phyloP scores from a whole-genome alignment of 1,140 invertebrate species.

The Pseudomyrmex flavicornis region DNA sequence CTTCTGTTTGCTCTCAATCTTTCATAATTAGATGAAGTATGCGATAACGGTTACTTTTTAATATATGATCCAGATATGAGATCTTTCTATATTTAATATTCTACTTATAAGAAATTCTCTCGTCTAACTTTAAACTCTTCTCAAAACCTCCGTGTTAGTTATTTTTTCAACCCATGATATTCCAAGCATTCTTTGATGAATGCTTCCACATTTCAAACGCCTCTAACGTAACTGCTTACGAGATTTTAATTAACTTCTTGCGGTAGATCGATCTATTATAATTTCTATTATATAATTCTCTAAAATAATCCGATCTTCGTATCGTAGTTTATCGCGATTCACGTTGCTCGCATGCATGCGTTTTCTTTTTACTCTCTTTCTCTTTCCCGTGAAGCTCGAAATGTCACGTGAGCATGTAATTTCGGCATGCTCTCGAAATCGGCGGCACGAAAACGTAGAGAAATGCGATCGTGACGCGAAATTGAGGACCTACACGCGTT shows the following conservation, averaged over 20 bases:
- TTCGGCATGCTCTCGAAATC: conserved; percentile 14
- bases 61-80: no score
- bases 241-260: conserved; percentile 27
- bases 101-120: no score
- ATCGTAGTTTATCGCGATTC: neutral
- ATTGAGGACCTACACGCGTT: conserved; percentile 5
- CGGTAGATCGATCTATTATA: neutral
- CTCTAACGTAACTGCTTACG: neutral
- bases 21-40: neutral
- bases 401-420: conserved; percentile 30
- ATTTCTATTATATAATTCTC: conserved; percentile 8
- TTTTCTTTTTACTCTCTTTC: neutral
- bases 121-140: no score
- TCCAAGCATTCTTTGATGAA: no score
- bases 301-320: conserved; percentile 1
- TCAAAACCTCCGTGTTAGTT: no score
- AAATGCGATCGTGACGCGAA: conserved; percentile 23
- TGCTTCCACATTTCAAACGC: no score
- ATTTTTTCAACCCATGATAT: no score
- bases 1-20: neutral
- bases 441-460: conserved; percentile 11
- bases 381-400: neutral
- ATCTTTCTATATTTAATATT: no score
- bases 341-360: neutral
- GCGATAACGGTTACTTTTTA: no score